phyloP scores from a whole-genome alignment of 2,888 invertebrate genomes.

The Orgyia antiqua region DNA sequence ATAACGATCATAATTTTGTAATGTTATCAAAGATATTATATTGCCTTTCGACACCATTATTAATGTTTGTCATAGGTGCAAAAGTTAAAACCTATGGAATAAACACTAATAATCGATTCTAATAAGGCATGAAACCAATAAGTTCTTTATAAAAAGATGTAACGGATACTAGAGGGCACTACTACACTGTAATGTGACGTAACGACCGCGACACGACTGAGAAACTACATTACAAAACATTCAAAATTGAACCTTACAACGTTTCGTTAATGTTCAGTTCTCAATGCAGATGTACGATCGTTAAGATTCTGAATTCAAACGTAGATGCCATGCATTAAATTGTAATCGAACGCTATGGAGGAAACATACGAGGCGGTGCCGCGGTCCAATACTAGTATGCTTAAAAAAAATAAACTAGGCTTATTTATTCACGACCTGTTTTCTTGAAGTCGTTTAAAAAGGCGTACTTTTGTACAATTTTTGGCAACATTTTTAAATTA shows the following conservation, averaged over 20 bases:
- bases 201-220: slow-evolving; percentile 48
- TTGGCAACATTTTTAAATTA: too few relatives aligned
- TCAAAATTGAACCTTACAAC: slow-evolving; percentile 15
- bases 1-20: too few relatives aligned
- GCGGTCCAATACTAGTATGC: slow-evolving; percentile 26
- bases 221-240: slow-evolving; percentile 19
- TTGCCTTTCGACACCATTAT: too few relatives aligned
- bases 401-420: slow-evolving; percentile 27
- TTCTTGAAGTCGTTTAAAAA: slow-evolving; percentile 15
- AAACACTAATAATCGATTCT: slow-evolving; percentile 27
- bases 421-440: slow-evolving; percentile 23
- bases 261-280: slow-evolving; percentile 27
- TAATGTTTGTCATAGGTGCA: too few relatives aligned
- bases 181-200: slow-evolving; percentile 50
- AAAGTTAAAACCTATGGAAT: slow-evolving; percentile 20
- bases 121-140: slow-evolving; percentile 40
- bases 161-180: slow-evolving; percentile 49
- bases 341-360: slow-evolving; percentile 70
- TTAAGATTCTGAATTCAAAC: slow-evolving; percentile 58
- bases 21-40: too few relatives aligned
- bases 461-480: too few relatives aligned
- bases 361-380: slow-evolving; percentile 27
- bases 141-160: slow-evolving; percentile 48
- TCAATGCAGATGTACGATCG: slow-evolving; percentile 12
- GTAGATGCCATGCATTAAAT: slow-evolving; percentile 69